Base-by-base conservation (phyloP, 2,888 invertebrate species). In the Eristalinus aeneus region DNA sequence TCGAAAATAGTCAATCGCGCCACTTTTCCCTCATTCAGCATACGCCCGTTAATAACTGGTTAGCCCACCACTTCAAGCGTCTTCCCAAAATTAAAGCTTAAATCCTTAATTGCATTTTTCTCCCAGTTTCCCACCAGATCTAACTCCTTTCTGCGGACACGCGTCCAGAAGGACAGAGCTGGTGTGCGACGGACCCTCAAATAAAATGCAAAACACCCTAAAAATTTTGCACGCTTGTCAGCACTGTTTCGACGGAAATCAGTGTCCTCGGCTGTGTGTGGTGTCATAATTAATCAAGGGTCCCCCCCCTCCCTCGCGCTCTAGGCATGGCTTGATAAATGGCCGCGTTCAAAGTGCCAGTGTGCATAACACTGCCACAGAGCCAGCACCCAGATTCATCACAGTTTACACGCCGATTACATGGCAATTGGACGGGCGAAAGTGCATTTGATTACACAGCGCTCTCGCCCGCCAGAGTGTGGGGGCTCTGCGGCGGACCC, bases 311-410 rank as follows among this genome's bases (percentile, higher is more conserved):
- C 1, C 46, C 46, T 16, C 46, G n/a, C n/a, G n/a, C n/a, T 16
- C 16, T 16, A 16, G 1, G 46, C 27, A 5, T 16, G 46, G 46
- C 46, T 46, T 46, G 46, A 46, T 46, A 16, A 46, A 46, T 46
- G 46, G 39, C 6, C 46, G 16, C 46, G 16, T 1, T 46, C 16
- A 16, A 6, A 46, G 16, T 32, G 46, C 31, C 3, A 60, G 20
- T 31, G 9, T 32, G 46, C 27, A 72, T 46, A 61, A 46, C 39
- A 60, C 53, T 22, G 22, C 23, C 54, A 20, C 20, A n/a, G 67
- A n/a, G 22, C 53, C 53, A 76, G 67, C 4, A 65, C 73, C 73
- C 64, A 78, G 73, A 83, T 83, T 74, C 68, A 36, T 23, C 39
- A n/a, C 16, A 78, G 34, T 36, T 69, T 64, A 73, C 68, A 69